phyloP scores from a whole-genome alignment of 2,888 invertebrate genomes.

The Lingula anatina region DNA sequence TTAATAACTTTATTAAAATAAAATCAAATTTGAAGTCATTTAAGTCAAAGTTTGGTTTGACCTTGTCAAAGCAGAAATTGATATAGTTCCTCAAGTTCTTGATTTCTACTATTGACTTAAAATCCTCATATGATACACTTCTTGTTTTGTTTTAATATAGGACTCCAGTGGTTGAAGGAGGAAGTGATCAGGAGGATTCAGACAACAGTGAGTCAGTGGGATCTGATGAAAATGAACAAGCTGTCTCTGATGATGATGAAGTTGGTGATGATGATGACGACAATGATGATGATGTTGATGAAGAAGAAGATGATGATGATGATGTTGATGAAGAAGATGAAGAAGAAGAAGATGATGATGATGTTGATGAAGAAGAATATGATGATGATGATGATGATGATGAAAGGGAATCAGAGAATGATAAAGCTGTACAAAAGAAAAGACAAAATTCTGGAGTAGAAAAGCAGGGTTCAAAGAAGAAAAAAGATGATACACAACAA shows the following conservation, averaged over 20 bases:
- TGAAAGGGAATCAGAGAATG: neutral
- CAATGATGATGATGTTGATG: constrained; percentile 3
- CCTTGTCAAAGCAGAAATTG: too few species aligned
- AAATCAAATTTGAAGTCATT: too few species aligned
- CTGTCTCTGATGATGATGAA: constrained; percentile 7
- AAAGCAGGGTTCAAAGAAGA: too few species aligned
- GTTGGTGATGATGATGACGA: constrained; percentile 5
- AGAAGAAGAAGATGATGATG: constrained; percentile 7
- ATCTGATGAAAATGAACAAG: neutral
- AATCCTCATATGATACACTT: too few species aligned
- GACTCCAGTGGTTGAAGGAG: neutral
- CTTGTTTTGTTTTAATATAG: too few species aligned
- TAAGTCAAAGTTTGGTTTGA: too few species aligned
- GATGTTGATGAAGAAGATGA: constrained; percentile 4
- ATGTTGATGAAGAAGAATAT: too few species aligned
- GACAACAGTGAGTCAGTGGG: constrained; percentile 3
- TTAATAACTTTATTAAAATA: too few species aligned
- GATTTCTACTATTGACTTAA: too few species aligned
- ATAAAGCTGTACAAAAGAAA: neutral
- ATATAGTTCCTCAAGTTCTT: too few species aligned
- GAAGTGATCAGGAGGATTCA: neutral
- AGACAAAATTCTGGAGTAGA: neutral
- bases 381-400: constrained; percentile 10
- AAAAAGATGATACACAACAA: too few species aligned
- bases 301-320: constrained; percentile 1